Evolutionary conservation across 1,140 invertebrate species (phyloP).

Genomic region (Drosophila trapezifrons): DNA sequence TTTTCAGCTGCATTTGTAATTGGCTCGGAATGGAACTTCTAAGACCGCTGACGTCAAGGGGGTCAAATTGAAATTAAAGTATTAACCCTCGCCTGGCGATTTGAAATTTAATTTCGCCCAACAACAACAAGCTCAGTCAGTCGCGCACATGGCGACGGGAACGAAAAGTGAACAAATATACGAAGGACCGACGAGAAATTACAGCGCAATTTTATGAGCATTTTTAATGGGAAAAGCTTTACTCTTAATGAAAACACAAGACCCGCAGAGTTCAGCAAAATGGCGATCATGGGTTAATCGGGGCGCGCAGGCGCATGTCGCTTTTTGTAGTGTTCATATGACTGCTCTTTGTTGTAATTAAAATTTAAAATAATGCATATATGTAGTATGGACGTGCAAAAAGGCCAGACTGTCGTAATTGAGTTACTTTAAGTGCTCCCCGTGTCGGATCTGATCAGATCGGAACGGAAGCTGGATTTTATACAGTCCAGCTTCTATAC

Average conservation of each 20-base stretch:
- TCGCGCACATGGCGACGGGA: background rate
- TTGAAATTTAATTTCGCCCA: slow-evolving; percentile 73
- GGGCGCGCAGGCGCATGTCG: slow-evolving; percentile 67
- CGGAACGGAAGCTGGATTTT: slow-evolving; percentile 22
- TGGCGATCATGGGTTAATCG: slow-evolving; percentile 73
- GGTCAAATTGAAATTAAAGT: slow-evolving; percentile 74
- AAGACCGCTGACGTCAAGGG: slow-evolving; percentile 52
- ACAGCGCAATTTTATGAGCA: slow-evolving; percentile 79
- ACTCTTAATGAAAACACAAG: slow-evolving; percentile 77
- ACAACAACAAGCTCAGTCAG: slow-evolving; percentile 27
- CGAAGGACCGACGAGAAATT: slow-evolving; percentile 59
- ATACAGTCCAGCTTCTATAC: slow-evolving; percentile 8
- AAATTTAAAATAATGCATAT: slow-evolving; percentile 71
- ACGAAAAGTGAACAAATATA: slow-evolving; percentile 34
- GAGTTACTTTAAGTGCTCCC: slow-evolving; percentile 36
- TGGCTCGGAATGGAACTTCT: slow-evolving; percentile 35
- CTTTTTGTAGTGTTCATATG: slow-evolving; percentile 47
- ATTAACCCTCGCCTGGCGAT: slow-evolving; percentile 66
- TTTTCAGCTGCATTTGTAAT: slow-evolving; percentile 52
- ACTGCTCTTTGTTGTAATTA: slow-evolving; percentile 68
- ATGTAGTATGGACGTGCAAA: slow-evolving; percentile 32
- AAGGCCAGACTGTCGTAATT: slow-evolving; percentile 56
- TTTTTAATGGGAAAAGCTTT: slow-evolving; percentile 80
- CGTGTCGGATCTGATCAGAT: slow-evolving; percentile 35
- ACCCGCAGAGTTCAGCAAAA: slow-evolving; percentile 38